Evolutionary conservation across 2,888 invertebrate genomes (phyloP).

Genomic region (Neuroscelio doddi): DNA sequence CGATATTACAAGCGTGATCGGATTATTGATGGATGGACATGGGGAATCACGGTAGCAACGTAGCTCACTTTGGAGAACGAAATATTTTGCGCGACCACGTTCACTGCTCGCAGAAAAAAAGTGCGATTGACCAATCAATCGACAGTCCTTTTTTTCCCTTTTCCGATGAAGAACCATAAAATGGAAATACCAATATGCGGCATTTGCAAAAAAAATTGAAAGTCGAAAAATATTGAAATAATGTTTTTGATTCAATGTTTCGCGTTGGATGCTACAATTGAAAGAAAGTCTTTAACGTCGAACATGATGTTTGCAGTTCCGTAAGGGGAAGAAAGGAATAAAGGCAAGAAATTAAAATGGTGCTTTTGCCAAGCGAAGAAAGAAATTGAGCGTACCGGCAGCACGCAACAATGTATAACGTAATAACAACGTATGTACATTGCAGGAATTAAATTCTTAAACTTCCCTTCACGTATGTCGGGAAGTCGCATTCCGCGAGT

Average conservation of each 20-base stretch:
- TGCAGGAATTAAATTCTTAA: slow-evolving; percentile 71
- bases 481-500: slow-evolving; percentile 70
- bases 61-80: slow-evolving; percentile 34
- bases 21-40: slow-evolving; percentile 46
- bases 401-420: background rate
- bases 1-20: slow-evolving; percentile 52
- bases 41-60: slow-evolving; percentile 44
- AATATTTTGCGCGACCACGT: slow-evolving; percentile 42
- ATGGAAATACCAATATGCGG: too few species aligned
- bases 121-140: slow-evolving; percentile 43
- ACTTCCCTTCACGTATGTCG: slow-evolving; percentile 68
- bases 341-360: slow-evolving; percentile 49
- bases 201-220: too few species aligned
- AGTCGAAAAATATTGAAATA: too few species aligned
- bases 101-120: slow-evolving; percentile 38
- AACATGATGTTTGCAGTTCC: too few species aligned
- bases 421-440: slow-evolving; percentile 46
- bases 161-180: too few species aligned
- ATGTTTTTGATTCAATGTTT: too few species aligned
- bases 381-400: slow-evolving; percentile 71
- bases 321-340: too few species aligned
- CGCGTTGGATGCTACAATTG: too few species aligned
- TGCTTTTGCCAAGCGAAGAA: slow-evolving; percentile 68
- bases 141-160: slow-evolving; percentile 22
- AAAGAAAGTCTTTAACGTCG: too few species aligned